Evolutionary conservation across 2,888 invertebrate genomes (phyloP).

Genomic region (Erpobdella octoculata): DNA sequence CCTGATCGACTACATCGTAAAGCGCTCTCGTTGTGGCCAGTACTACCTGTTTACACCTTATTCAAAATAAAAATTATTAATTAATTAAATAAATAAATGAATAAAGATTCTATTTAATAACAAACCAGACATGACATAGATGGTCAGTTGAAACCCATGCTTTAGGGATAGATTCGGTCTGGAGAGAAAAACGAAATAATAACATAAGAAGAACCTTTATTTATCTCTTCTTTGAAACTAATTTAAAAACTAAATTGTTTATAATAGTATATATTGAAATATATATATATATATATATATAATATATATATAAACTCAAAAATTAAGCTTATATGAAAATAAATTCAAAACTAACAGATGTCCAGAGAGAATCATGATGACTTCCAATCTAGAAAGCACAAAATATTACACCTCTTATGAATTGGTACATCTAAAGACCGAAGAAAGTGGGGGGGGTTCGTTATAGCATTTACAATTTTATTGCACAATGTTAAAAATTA

Average conservation of each 20-base stretch:
- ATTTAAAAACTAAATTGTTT: too few relatives aligned
- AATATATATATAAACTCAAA: too few relatives aligned
- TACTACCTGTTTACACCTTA: constrained; percentile 67
- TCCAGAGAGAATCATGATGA: not conserved
- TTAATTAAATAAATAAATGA: not conserved
- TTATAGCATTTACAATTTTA: too few relatives aligned
- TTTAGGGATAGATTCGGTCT: constrained; percentile 70
- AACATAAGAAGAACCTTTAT: not conserved
- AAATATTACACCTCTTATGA: too few relatives aligned
- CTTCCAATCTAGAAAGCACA: constrained; percentile 6
- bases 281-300: too few relatives aligned
- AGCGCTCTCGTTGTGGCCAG: constrained; percentile 69
- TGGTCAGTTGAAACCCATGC: constrained; percentile 85
- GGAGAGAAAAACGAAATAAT: constrained; percentile 42
- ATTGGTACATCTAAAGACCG: too few relatives aligned
- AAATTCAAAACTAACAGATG: not conserved
- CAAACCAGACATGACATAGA: constrained; percentile 80
- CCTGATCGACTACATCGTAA: constrained; percentile 68
- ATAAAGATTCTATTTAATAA: too few relatives aligned
- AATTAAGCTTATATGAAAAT: constrained; percentile 21
- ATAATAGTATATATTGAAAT: too few relatives aligned
- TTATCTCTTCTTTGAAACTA: not conserved
- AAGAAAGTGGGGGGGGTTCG: too few relatives aligned
- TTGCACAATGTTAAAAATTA: too few relatives aligned
- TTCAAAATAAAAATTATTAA: not conserved